Evolutionary conservation across 2,113 vertebrate species (phyloP), one percentile per base, ranked within the genome.

Genomic region (Gasterosteus nipponicus): DNA sequence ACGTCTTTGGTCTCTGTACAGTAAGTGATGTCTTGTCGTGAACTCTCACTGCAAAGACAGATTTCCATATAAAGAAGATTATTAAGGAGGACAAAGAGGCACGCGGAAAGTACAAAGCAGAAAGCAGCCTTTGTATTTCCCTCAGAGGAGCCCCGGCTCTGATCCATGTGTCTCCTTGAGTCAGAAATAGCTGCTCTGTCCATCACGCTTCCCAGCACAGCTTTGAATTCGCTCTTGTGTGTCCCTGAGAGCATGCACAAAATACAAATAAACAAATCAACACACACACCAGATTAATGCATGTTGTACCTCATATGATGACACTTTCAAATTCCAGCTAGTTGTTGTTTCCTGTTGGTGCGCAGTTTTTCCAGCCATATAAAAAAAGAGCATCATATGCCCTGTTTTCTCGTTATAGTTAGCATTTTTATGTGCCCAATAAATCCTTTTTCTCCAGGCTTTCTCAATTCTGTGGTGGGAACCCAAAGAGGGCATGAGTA

Each of bases 61-160:
- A 87, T 89, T 89, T 91, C 86, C 84, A 88, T 86, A 81, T 42
- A 86, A 76, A 77, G 66, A 85, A 86, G 87, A 79, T 88, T 84
- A 89, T 91, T 89, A 81, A 67, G 78, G 53, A 79, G 78, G 89
- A 89, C 79, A 85, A 86, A 81, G 87, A 80, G 73, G 76, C 87
- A 86, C n/a, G 76, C 65, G 78, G 76, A 66, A 66, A 90, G 89
- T 90, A 91, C 92, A 93, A 91, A 93, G 90, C 80, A 74, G 77
- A 85, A 87, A 69, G 77, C 66, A 91, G 86, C 82, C 89, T 90
- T 91, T 91, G 89, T 90, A 78, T 84, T 86, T 90, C 66, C 79
- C 87, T 88, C 88, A 75, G 71, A 88, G 80, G 84, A 82, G 71
- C 65, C 75, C 22, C 22, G 49, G 61, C 85, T 90, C 80, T 85